These are phyloP conservation scores for Pyrochroa serraticornis DNA, from an alignment of 2,888 invertebrate species.

Conservation along the genomic window DNA sequence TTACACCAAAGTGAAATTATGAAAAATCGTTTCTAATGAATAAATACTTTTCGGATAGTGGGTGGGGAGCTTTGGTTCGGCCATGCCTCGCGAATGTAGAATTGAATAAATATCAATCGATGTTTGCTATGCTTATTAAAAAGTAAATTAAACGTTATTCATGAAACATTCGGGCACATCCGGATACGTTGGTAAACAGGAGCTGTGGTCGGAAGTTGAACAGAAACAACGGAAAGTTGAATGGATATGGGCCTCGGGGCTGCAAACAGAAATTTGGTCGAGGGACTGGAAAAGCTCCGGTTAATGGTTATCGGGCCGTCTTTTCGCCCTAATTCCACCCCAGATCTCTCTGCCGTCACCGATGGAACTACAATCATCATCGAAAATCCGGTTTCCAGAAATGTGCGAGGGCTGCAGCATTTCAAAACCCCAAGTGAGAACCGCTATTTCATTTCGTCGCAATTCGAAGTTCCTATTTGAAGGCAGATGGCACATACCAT, in stretches of 20 bases:
- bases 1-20: no score
- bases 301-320: neutral
- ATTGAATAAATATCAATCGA: conserved; percentile 19
- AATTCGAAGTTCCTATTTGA: no score
- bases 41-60: no score
- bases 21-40: no score
- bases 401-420: no score
- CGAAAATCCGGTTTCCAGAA: no score
- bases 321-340: no score
- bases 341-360: no score
- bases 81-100: conserved; percentile 5
- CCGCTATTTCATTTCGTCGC: no score
- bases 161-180: conserved; percentile 7
- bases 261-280: neutral
- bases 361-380: no score
- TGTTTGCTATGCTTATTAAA: conserved; percentile 26
- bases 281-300: neutral
- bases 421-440: no score
- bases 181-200: conserved; percentile 1
- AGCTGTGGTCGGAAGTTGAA: conserved; percentile 7
- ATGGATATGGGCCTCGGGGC: conserved; percentile 1
- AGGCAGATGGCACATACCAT: no score
- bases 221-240: neutral
- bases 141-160: conserved; percentile 16
- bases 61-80: conserved; percentile 11